Evolutionary conservation across 1,140 invertebrate genomes (phyloP).

Genomic region (Drosophila asahinai): DNA sequence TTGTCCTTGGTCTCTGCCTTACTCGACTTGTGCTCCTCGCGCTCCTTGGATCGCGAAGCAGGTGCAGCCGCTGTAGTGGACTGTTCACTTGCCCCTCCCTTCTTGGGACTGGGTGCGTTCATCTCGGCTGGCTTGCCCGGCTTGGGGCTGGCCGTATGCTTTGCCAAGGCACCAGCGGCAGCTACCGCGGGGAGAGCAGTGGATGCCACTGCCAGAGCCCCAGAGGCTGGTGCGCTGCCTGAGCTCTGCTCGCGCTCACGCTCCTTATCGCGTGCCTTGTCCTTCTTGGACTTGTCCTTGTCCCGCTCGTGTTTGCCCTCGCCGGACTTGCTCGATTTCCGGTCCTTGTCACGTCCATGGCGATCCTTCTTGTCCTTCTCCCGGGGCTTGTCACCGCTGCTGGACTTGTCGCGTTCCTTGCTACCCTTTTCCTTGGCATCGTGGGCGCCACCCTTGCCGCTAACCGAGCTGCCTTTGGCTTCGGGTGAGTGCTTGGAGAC

Average conservation of each 20-base stretch:
- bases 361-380: conserved; percentile 89
- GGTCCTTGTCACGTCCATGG: conserved; percentile 87
- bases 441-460: conserved; percentile 39
- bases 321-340: conserved; percentile 70
- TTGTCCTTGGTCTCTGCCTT: conserved; percentile 85
- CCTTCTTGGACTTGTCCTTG: conserved; percentile 89
- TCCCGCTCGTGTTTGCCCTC: conserved; percentile 88
- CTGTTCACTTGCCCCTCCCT: conserved; percentile 30
- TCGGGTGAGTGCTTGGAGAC: conserved; percentile 85
- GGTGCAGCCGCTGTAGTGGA: conserved; percentile 6
- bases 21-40: conserved; percentile 83
- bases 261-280: conserved; percentile 88
- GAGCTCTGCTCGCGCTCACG: conserved; percentile 87
- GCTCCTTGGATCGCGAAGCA: conserved; percentile 65
- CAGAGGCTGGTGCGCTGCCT: conserved; percentile 18
- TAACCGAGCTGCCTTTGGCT: conserved; percentile 66
- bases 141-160: conserved; percentile 87
- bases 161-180: conserved; percentile 73
- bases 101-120: conserved; percentile 61
- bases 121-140: conserved; percentile 53
- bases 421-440: conserved; percentile 70
- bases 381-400: conserved; percentile 62
- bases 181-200: conserved; percentile 3
- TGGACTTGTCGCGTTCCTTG: conserved; percentile 78
- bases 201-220: neutral